Evolutionary conservation across 1,140 invertebrate genomes (phyloP), one percentile per base, ranked within the genome.

Genomic region (Dinoponera quadriceps): DNA sequence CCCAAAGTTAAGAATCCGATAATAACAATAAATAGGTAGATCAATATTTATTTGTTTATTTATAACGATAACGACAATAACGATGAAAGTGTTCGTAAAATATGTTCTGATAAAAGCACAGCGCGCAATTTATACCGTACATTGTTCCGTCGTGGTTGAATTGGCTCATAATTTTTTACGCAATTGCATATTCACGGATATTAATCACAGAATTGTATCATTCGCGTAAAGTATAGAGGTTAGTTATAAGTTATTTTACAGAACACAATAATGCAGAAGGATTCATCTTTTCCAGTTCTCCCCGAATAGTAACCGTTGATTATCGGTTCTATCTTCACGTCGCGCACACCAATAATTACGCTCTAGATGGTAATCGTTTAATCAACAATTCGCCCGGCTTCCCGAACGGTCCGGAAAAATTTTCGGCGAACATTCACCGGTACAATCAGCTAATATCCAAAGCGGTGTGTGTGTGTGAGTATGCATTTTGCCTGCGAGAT

Each of bases 391-490:
- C 3, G 33, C n/a, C 16, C 22, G 7, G 65, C n/a, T 59, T 69
- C 57, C 33, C n/a, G 18, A 69, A 22, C 18, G 7, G 14, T 25
- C 1, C 0, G 11, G 2, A 71, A 71, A 80, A 80, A 48, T 71
- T 57, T 78, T 80, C 51, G 54, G 33, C 33, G 27, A 71, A 71
- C 51, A 14, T 48, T 3, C 38, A 14, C 16, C 20, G 62, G 55
- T 71, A 80, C 51, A 71, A 80, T 80, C 75, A 80, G 65, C 54
- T 80, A 51, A 80, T 69, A 18, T 22, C 65, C 62, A 2, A 48
- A 48, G 25, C 11, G 13, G 54, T 29, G 65, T 69, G 29, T 55
- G 54, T 29, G 54, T 44, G 65, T 80, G 25, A 55, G 55, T 29
- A 55, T 5, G 14, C 65, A n/a, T 71, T 80, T 80, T 51, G 69